Base-by-base conservation (phyloP, 2,888 invertebrate species). In the Cantharis lateralis region DNA sequence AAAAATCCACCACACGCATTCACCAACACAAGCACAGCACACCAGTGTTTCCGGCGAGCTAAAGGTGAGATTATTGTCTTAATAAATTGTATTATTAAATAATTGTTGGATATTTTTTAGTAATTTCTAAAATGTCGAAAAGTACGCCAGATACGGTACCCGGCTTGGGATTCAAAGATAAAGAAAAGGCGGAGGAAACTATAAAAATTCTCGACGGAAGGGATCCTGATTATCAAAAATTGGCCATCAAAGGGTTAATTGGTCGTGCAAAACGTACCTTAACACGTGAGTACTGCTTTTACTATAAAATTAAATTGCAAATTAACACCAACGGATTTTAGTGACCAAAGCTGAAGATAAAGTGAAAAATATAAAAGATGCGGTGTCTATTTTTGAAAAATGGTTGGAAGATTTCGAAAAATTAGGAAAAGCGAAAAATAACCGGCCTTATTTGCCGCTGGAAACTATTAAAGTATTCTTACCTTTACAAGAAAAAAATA, bases 261-360 rank as follows among this genome's bases (percentile, higher is more conserved):
- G 93, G 93, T 7, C 90, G 93, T 73, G 94, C 94, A 0, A 93
- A 93, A 84, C 89, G 94, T 26, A 93, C 94, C 0, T 89, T 94
- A 2, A 92, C 94, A 1, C 90, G 92, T 92, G 82, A 87, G 87
- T 86, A 78, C 71, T 62, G 15, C 18, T 48, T 70, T 26, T 10
- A 24, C 15, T 26, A 48, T 20, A 32, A 70, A 68, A 68, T 63
- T 69, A 28, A 24, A 15, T 71, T 62, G 15, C 10, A 1, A 71
- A 20, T n/a, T 48, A 48, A 48, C n/a, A n/a, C n/a, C 7, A n/a
- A n/a, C n/a, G 48, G 48, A n/a, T 48, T 74, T 70, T 62, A 92
- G 93, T 94, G 72, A 95, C 95, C 0, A 92, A 93, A 81, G 94
- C 94, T 83, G 93, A 94, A 83, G 93, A 93, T 15, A 95, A 95